Conservation (phyloP, 2,888 invertebrate species). For the Andrena marginata region DNA sequence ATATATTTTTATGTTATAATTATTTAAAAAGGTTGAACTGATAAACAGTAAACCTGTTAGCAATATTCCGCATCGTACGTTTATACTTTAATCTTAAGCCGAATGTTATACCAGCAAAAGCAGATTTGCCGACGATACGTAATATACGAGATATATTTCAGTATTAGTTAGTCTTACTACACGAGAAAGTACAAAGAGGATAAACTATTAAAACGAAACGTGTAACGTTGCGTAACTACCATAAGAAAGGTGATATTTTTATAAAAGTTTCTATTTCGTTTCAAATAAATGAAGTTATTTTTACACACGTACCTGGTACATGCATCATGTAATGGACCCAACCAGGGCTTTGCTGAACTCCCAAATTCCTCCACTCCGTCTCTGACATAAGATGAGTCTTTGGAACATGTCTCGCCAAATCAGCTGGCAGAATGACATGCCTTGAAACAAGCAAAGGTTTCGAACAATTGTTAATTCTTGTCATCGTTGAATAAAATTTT, state of each 20-base stretch:
- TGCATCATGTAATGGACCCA: slow-evolving; percentile 97
- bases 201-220: neutral
- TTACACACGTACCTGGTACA: slow-evolving; percentile 87
- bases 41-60: neutral
- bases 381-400: slow-evolving; percentile 97
- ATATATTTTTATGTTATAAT: too few species aligned
- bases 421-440: slow-evolving; percentile 95
- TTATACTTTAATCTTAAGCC: neutral
- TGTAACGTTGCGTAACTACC: neutral
- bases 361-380: slow-evolving; percentile 97
- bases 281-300: neutral
- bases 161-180: neutral
- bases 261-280: too few species aligned
- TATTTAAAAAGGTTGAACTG: too few species aligned
- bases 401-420: slow-evolving; percentile 94
- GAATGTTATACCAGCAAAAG: neutral
- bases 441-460: slow-evolving; percentile 84
- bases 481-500: neutral
- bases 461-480: neutral
- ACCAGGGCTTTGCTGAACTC: slow-evolving; percentile 97
- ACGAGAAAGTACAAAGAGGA: neutral
- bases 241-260: neutral
- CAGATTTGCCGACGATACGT: too few species aligned
- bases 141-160: neutral
- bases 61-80: neutral